A percentile compares a stretch with the other conserved stretches of the same genome.
phyloP scores from a whole-genome alignment of 2,113 vertebrate species.

The Crotalus helleri region DNA sequence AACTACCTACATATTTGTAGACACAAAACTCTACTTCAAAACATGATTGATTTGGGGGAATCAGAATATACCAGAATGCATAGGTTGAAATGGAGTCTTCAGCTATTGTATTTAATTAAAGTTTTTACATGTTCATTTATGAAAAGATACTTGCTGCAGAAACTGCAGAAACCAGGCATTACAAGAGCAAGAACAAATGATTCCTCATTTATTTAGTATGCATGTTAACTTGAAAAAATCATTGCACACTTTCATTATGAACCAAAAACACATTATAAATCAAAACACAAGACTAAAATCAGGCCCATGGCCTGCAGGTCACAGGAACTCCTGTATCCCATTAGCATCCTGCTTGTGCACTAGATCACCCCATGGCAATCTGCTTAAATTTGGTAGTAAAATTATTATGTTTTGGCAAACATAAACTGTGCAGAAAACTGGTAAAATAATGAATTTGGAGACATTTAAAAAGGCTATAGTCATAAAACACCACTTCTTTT shows the following conservation, averaged over 20 bases:
- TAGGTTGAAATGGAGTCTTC: not conserved
- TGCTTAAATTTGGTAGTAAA: not conserved
- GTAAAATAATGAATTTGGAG: not conserved
- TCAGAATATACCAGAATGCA: not conserved
- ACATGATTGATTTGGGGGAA: not conserved
- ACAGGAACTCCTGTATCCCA: not conserved
- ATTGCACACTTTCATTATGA: not conserved
- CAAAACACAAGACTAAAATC: not conserved
- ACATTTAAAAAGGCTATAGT: not conserved
- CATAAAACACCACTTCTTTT: not conserved
- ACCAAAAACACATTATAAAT: not conserved
- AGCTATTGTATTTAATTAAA: not conserved
- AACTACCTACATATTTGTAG: not conserved
- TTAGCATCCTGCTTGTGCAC: not conserved
- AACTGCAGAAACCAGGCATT: not conserved
- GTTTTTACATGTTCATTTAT: not conserved
- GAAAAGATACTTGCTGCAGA: not conserved
- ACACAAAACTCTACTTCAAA: not conserved
- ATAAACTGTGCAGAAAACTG: not conserved
- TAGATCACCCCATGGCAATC: not conserved
- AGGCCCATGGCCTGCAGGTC: not conserved
- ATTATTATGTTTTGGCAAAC: not conserved
- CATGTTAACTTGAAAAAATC: not conserved
- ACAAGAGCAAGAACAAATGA: not conserved
- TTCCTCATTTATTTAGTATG: not conserved